A percentile compares a stretch with the other conserved stretches of the same genome.
Evolutionary conservation across 2,113 vertebrate genomes (phyloP).

Genomic region (Sisor rabdophorus): DNA sequence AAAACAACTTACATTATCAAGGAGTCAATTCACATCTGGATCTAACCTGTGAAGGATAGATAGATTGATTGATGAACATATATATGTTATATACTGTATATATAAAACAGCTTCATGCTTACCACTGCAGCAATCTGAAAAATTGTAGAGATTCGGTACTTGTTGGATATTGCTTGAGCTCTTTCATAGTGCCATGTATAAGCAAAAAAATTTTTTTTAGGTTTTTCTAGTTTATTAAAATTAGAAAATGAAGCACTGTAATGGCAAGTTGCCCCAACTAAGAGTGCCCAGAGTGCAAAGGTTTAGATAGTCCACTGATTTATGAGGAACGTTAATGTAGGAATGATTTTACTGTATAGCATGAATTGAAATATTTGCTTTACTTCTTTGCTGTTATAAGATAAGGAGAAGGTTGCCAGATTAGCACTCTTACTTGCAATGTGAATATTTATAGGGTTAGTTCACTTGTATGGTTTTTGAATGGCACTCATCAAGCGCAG

Average conservation of each 20-base stretch:
- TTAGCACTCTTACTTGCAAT: neutral
- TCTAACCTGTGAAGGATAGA: neutral
- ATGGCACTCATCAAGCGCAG: neutral
- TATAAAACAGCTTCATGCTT: neutral
- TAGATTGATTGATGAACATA: neutral
- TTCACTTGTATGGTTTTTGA: neutral
- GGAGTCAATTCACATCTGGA: neutral
- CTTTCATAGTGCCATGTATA: neutral
- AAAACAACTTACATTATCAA: neutral
- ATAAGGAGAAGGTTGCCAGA: slow-evolving; percentile 1
- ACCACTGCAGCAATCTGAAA: neutral
- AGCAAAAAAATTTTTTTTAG: neutral
- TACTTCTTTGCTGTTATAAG: neutral
- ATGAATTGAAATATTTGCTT: neutral
- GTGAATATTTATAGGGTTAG: neutral
- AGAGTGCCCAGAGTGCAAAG: neutral
- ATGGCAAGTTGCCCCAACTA: slow-evolving; percentile 7
- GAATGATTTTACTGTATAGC: neutral
- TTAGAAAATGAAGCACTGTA: neutral
- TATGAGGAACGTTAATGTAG: neutral
- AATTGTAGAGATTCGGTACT: neutral
- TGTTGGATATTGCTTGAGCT: neutral
- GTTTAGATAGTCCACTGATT: slow-evolving; percentile 11
- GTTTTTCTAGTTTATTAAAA: neutral
- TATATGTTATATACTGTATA: neutral